These are phyloP conservation scores for Morinoia aosen DNA, from an alignment of 2,888 invertebrate genomes.

Conservation along the genomic window DNA sequence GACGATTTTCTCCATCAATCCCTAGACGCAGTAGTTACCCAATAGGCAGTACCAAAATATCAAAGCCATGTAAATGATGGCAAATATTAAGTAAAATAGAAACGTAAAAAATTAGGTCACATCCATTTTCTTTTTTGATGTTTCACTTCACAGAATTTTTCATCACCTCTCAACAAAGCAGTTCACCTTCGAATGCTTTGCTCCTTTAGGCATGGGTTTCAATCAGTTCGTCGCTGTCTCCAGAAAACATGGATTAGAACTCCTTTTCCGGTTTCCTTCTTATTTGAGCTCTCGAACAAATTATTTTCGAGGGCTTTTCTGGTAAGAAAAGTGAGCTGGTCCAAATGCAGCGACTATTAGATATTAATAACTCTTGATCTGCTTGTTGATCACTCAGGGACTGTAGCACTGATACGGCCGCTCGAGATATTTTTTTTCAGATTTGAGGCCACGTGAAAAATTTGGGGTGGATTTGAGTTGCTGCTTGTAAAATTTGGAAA, in stretches of 20 bases:
- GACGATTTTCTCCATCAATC: background rate
- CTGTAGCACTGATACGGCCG: background rate
- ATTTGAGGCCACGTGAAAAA: too few species aligned
- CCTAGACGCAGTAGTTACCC: background rate
- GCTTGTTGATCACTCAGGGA: background rate
- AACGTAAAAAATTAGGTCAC: background rate
- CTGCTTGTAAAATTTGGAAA: background rate
- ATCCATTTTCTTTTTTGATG: background rate
- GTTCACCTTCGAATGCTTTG: background rate
- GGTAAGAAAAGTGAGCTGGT: background rate
- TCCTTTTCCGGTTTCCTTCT: background rate
- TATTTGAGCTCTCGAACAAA: background rate
- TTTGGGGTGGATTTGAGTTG: too few species aligned
- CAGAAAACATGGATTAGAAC: background rate
- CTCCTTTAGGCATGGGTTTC: background rate
- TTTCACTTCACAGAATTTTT: background rate
- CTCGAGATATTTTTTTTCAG: background rate
- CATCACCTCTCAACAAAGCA: background rate
- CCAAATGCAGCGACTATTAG: background rate
- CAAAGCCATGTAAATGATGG: background rate
- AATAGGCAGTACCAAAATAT: slow-evolving; percentile 13
- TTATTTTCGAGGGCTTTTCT: background rate
- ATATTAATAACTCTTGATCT: background rate
- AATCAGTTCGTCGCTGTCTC: background rate
- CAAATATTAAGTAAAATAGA: background rate